Base-by-base conservation (phyloP, 2,888 invertebrate genomes). In the Lasioglossum morio region DNA sequence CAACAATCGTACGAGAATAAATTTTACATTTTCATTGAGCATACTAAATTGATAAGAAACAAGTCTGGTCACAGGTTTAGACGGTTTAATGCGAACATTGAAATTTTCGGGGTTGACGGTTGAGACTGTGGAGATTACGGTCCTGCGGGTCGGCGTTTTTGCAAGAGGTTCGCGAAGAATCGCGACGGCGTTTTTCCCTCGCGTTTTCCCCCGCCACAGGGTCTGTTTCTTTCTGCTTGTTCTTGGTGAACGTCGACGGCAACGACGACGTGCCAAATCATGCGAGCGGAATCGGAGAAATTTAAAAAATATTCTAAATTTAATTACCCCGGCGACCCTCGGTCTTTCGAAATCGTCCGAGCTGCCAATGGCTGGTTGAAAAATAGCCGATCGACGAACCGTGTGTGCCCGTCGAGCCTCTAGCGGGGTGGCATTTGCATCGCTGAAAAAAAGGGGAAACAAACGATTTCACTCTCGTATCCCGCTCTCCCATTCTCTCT, bases 301-400 rank as follows among this genome's bases (percentile, higher is more conserved):
- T 95, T 95, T 94, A 95, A 95, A 95, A 95, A 95, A 94, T 95
- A 95, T 95, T 95, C 95, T 95, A 95, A 95, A 95, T 95, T 95
- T 94, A 95, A 95, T 95, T 94, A 92, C 82, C 88, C 89, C 89
- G 88, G 66, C 90, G 92, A 87, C 90, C 85, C 89, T 90, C 89
- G 91, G 90, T 92, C 93, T 94, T 94, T 94, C 94, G 94, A 94
- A 94, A 94, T 94, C 94, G 91, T 87, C 89, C 89, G 87, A 84
- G 93, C 92, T 94, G 94, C 94, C 94, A 94, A 94, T 94, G 92
- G 90, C 87, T 90, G 92, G 92, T 90, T 94, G 93, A 93, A 94
- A 94, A 94, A 94, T 94, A 94, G 94, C 90, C 92, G 92, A 90
- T 91, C 90, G 92, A 79, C 86, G 88, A 89, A 79, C 78, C 87